Conservation (phyloP, 2,113 vertebrate genomes). For the Anoura caudifer region DNA sequence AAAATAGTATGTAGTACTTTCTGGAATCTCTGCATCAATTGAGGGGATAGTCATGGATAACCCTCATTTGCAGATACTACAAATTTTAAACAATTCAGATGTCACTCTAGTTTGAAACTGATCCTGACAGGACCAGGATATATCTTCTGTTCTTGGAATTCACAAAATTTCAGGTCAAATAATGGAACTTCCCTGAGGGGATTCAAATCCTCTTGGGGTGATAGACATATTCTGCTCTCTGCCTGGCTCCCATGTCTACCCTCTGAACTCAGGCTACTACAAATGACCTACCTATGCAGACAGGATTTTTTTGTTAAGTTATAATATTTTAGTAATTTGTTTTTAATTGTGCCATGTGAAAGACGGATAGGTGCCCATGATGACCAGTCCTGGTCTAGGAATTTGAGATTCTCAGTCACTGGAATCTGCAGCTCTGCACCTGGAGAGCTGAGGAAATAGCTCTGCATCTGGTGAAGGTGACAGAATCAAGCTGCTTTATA, state of each 20-base stretch:
- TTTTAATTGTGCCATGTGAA: not conserved
- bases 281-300: not conserved
- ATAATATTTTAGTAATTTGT: not conserved
- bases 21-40: not conserved
- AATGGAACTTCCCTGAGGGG: not conserved
- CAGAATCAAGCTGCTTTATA: constrained; percentile 72
- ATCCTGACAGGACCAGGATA: not conserved
- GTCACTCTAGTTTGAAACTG: not conserved
- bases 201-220: not conserved
- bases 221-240: not conserved
- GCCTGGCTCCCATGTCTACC: not conserved
- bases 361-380: not conserved
- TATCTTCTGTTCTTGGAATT: not conserved
- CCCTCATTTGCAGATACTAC: not conserved
- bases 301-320: constrained; percentile 16
- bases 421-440: constrained; percentile 17
- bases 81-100: not conserved
- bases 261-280: not conserved
- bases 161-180: not conserved
- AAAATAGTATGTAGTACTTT: not conserved
- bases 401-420: not conserved
- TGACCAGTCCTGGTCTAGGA: not conserved
- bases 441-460: constrained; percentile 42
- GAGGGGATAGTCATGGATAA: not conserved
- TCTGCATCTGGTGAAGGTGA: constrained; percentile 69